Evolutionary conservation across 2,113 vertebrate species (phyloP).

Genomic region (Craseonycteris thonglongyai): DNA sequence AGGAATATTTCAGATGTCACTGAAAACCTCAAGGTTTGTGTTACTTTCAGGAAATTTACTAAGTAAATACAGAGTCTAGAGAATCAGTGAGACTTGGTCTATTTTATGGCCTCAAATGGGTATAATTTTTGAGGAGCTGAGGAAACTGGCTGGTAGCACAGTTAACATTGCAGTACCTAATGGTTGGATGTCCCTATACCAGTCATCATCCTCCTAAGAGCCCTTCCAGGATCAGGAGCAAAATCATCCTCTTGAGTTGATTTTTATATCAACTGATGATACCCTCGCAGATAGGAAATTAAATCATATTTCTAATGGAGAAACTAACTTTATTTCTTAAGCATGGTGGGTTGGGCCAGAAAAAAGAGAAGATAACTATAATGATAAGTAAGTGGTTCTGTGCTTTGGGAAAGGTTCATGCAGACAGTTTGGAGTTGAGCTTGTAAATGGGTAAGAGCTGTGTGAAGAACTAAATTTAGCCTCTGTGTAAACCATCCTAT

Average conservation of each 20-base stretch:
- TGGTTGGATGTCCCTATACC: neutral
- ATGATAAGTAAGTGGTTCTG: neutral
- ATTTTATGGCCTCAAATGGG: neutral
- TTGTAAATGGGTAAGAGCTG: neutral
- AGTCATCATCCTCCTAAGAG: neutral
- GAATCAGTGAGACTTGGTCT: neutral
- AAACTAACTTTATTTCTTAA: neutral
- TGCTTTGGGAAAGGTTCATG: neutral
- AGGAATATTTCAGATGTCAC: constrained; percentile 52
- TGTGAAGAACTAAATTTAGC: constrained; percentile 44
- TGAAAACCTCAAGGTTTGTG: constrained; percentile 60
- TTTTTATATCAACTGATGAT: neutral
- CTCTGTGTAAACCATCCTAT: neutral
- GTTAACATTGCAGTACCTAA: neutral
- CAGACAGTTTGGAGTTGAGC: neutral
- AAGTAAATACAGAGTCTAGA: neutral
- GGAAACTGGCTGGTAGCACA: neutral
- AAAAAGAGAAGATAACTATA: neutral
- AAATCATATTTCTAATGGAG: neutral
- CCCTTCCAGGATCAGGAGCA: neutral
- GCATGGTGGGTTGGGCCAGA: neutral
- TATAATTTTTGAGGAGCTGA: neutral
- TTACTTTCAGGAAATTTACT: neutral
- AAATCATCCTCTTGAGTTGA: neutral
- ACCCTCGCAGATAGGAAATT: neutral